Conservation (phyloP, 1,140 invertebrate genomes). For the Brachystomella parvula region DNA sequence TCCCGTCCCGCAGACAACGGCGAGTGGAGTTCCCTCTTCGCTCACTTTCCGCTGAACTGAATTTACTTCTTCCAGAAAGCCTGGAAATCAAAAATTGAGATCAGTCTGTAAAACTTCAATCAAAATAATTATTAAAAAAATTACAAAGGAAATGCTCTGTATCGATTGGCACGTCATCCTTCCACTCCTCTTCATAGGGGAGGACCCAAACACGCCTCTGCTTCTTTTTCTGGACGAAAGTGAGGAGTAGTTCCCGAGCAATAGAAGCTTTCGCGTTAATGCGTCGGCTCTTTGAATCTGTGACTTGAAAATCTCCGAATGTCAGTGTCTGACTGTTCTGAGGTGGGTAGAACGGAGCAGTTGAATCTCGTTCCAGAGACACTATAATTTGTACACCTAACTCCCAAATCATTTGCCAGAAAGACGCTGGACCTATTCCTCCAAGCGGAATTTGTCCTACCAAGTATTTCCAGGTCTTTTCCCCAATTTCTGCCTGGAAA, state of each 20-base stretch:
- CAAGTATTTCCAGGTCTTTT: conserved; percentile 71
- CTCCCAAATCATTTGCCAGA: conserved; percentile 87
- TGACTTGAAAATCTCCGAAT: conserved; percentile 45
- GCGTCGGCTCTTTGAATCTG: conserved; percentile 28
- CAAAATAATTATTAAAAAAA: neutral
- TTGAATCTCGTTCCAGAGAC: conserved; percentile 45
- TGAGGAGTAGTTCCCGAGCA: conserved; percentile 30
- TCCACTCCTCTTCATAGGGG: conserved; percentile 38
- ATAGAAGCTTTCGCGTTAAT: conserved; percentile 25
- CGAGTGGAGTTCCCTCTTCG: conserved; percentile 57
- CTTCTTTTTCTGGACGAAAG: conserved; percentile 31
- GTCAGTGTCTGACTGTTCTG: conserved; percentile 47
- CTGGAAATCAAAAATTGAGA: conserved; percentile 43
- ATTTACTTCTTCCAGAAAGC: conserved; percentile 75
- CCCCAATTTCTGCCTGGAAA: conserved; percentile 57
- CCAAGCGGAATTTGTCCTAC: conserved; percentile 65
- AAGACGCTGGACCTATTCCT: conserved; percentile 50
- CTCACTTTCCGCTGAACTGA: conserved; percentile 63
- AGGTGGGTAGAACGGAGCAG: conserved; percentile 53
- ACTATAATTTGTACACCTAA: conserved; percentile 65
- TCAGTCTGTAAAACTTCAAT: neutral
- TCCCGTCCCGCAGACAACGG: conserved; percentile 62
- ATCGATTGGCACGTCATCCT: conserved; percentile 37
- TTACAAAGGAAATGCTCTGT: conserved; percentile 38
- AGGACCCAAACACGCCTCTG: conserved; percentile 38